Conservation (phyloP, 2,797 vertebrate species). For the Emys orbicularis region DNA sequence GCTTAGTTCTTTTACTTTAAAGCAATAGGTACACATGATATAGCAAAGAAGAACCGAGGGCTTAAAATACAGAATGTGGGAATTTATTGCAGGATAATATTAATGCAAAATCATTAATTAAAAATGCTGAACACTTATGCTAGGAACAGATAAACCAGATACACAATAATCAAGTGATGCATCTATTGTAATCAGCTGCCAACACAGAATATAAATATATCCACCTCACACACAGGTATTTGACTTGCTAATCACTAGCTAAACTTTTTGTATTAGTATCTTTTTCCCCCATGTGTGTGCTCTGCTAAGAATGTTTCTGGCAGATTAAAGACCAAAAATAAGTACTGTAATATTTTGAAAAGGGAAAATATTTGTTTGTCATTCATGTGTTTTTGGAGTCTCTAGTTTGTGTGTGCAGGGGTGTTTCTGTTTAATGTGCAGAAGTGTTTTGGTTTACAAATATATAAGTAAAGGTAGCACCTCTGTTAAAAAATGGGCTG, state of each 20-base stretch:
- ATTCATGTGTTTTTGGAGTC: not conserved
- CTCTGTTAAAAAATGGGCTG: conserved; percentile 36
- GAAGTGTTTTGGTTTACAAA: not conserved
- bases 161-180: not conserved
- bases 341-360: conserved; percentile 24
- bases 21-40: not conserved
- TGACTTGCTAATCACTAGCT: conserved; percentile 1
- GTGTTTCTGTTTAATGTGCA: conserved; percentile 20
- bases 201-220: not conserved
- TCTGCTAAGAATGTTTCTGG: not conserved
- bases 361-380: not conserved
- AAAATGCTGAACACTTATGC: conserved; percentile 19
- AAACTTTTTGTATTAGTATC: not conserved
- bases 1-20: not conserved
- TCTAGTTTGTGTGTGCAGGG: not conserved
- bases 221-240: not conserved
- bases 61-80: not conserved
- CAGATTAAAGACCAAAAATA: conserved; percentile 39
- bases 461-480: not conserved
- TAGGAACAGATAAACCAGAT: not conserved
- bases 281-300: not conserved
- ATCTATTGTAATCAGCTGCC: conserved; percentile 1
- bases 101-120: conserved; percentile 46
- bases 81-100: not conserved
- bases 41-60: not conserved